Percentiles rank a stretch among this genome's conserved stretches.
Conservation (phyloP, 2,888 invertebrate genomes). For the Eupithecia exiguata region DNA sequence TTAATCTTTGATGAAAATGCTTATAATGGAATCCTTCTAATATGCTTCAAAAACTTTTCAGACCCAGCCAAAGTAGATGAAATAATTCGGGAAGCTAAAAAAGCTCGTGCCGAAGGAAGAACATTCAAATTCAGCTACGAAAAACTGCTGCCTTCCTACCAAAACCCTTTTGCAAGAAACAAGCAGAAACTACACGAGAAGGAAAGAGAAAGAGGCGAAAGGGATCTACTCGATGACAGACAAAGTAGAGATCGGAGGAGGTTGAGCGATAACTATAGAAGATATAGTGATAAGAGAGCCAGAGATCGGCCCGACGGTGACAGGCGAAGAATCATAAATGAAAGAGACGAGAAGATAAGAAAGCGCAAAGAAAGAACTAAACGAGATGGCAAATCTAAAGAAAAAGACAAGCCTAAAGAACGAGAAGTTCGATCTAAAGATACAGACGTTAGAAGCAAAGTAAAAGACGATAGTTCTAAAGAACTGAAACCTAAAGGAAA, state of each 20-base stretch:
- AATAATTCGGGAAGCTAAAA: slow-evolving; percentile 75
- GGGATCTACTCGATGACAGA: slow-evolving; percentile 38
- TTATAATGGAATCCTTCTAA: not conserved
- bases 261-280: slow-evolving; percentile 46
- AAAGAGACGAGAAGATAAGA: slow-evolving; percentile 36
- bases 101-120: slow-evolving; percentile 72
- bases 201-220: slow-evolving; percentile 10
- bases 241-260: slow-evolving; percentile 51
- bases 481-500: slow-evolving; percentile 40
- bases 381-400: slow-evolving; percentile 39
- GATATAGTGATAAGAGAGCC: slow-evolving; percentile 32
- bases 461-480: slow-evolving; percentile 33
- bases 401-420: slow-evolving; percentile 50
- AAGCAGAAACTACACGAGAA: slow-evolving; percentile 49
- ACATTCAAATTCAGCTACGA: slow-evolving; percentile 77
- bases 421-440: slow-evolving; percentile 51
- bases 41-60: slow-evolving; percentile 48
- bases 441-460: slow-evolving; percentile 39
- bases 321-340: slow-evolving; percentile 27
- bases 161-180: slow-evolving; percentile 77
- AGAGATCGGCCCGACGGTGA: slow-evolving; percentile 29
- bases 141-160: slow-evolving; percentile 73
- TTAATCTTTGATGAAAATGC: not conserved
- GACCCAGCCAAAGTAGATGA: slow-evolving; percentile 75
- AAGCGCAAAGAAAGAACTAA: slow-evolving; percentile 39